Percentiles rank a stretch among this genome's conserved stretches.
phyloP scores from a whole-genome alignment of 1,140 invertebrate genomes.

The Drosophila aff. region DNA sequence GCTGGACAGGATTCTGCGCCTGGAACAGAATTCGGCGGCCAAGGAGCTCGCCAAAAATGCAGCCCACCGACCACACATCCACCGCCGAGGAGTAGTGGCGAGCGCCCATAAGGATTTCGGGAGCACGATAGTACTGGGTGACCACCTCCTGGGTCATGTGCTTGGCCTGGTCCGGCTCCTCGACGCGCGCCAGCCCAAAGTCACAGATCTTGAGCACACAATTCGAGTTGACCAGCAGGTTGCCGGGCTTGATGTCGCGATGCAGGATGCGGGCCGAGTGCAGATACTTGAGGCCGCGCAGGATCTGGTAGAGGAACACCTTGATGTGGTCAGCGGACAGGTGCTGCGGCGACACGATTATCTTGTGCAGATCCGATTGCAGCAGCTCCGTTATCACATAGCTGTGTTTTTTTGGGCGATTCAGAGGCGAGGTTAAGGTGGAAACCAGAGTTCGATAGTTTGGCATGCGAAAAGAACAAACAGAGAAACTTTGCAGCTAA shows the following conservation, averaged over 20 bases:
- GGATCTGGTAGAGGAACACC: slow-evolving; percentile 99
- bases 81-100: slow-evolving; percentile 98
- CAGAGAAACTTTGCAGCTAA: slow-evolving; percentile 12
- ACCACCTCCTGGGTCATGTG: slow-evolving; percentile 99
- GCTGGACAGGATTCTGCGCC: slow-evolving; percentile 96
- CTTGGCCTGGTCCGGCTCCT: slow-evolving; percentile 95
- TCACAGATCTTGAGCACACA: slow-evolving; percentile 99
- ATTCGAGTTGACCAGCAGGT: slow-evolving; percentile 99
- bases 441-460: slow-evolving; percentile 34
- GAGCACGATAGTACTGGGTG: slow-evolving; percentile 99
- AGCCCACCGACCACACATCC: slow-evolving; percentile 99
- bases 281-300: slow-evolving; percentile 98
- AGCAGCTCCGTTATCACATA: slow-evolving; percentile 99
- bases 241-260: slow-evolving; percentile 99
- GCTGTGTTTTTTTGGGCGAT: slow-evolving; percentile 86
- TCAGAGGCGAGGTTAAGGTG: slow-evolving; percentile 40
- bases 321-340: slow-evolving; percentile 99
- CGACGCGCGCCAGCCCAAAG: slow-evolving; percentile 96
- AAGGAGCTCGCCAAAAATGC: slow-evolving; percentile 98
- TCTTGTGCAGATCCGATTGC: slow-evolving; percentile 99
- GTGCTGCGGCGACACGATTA: slow-evolving; percentile 99
- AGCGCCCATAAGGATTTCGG: slow-evolving; percentile 99
- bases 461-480: slow-evolving; percentile 18
- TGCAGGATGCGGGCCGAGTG: slow-evolving; percentile 99
- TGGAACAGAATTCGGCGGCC: slow-evolving; percentile 98